Base-by-base conservation (phyloP, 2,888 invertebrate genomes). In the Diogma glabrata region DNA sequence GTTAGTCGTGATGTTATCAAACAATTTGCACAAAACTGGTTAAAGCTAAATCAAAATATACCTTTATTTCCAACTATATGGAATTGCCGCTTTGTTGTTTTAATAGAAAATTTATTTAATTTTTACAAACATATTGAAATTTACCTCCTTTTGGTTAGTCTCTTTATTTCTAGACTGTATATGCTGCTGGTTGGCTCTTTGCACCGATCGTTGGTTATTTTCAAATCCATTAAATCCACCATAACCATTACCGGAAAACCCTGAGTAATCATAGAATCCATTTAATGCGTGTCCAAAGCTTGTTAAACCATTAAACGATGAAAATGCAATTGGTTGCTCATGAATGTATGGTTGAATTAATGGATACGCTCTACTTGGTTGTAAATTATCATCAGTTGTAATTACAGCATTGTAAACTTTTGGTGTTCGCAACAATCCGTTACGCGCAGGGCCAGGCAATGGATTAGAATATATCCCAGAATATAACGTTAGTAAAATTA, bases 321-420 rank as follows among this genome's bases (percentile, higher is more conserved):
- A 43, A 22, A 43, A 43, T 5, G 64, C 61, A 56, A 79, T 73
- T 4, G 80, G 74, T 0, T 78, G 72, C 54, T 81, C 79, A 53
- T 82, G 81, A 38, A 84, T 66, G 9, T 82, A 79, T 7, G 84
- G 84, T 59, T 84, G 84, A 57, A 84, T 79, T 40, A 84, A 79
- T 0, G 86, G 84, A 64, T 76, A 83, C 0, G 85, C 84, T 53
- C 83, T 78, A 60, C 85, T 86, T 1, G 87, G 83, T 49, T 81
- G 77, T 50, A 87, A 66, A 65, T 84, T 84, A 63, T 85, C 84
- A 62, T 84, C 82, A 5, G 84, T 83, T 3, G 84, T 84, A 63
- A 87, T 84, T 51, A 87, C 74, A 0, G 86, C 85, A 65, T 87
- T 87, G 72, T 87, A 87, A 26, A 87, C 82, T 64, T 82, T 83